Evolutionary conservation across 2,113 vertebrate species (phyloP), one percentile per base, ranked within the genome.

Genomic region (Python bivittatus): DNA sequence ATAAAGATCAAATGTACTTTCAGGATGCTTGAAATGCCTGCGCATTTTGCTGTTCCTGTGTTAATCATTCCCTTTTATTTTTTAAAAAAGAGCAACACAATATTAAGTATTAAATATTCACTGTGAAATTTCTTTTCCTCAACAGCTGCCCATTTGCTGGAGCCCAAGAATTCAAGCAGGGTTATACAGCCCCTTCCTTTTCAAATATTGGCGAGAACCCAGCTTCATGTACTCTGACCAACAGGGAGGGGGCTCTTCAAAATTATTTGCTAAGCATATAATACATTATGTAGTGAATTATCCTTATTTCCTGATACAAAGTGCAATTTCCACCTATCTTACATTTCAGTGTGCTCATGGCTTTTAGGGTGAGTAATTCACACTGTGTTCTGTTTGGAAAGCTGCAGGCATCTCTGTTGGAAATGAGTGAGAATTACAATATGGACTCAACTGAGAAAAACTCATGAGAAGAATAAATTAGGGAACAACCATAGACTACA

Each of bases 41-140:
- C 85, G 91, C n/a, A n/a, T 1, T 58, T 88, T 95, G 92, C 86
- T 94, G 93, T 72, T 94, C 95, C 54, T 60, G 29, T 91, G n/a
- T 20, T 85, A 44, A 91, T 90, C 64, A 91, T 93, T 7, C n/a
- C 68, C 33, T 6, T 3, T 27, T 7, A 2, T 20, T 17, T 23
- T 53, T 54, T 25, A n/a, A 92, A 64, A 94, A 96, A 91, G 87
- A 94, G 54, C 38, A 93, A 85, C 10, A n/a, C 48, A 83, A 84
- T 92, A 96, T 93, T 33, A 94, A 91, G 53, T 86, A 83, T 85
- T 84, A 91, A 89, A 95, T 94, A 94, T 0, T 61, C 20, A 54
- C 87, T 89, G 91, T 92, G 88, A 1, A 6, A 54, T 79, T 58
- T 48, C 52, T 84, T 92, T 91, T 83, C 33, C 89, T 86, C 57